A percentile compares a stretch with the other conserved stretches of the same genome.
Evolutionary conservation across 2,797 vertebrate species (phyloP).

Genomic region (Anguilla marmorata): DNA sequence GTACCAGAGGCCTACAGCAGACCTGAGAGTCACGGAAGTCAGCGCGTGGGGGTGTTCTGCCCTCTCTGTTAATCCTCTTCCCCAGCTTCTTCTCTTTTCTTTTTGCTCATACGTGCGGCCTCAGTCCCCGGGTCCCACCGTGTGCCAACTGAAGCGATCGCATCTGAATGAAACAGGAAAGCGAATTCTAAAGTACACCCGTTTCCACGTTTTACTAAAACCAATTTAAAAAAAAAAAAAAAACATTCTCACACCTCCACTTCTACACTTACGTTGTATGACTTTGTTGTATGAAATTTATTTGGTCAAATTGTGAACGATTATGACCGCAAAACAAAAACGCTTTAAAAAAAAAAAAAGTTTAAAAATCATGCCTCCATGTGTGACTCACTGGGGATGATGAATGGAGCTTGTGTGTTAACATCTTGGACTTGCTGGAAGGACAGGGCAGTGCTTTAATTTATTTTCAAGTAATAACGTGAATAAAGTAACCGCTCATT

Average conservation of each 20-base stretch:
- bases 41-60: not conserved
- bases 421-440: too few relatives aligned
- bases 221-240: too few relatives aligned
- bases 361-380: not conserved
- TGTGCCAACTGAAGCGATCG: not conserved
- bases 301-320: not conserved
- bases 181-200: not conserved
- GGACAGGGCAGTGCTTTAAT: not conserved
- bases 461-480: not conserved
- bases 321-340: not conserved
- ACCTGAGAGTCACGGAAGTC: not conserved
- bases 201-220: not conserved
- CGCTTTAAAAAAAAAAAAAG: not conserved
- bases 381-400: not conserved
- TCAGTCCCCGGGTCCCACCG: not conserved
- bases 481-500: not conserved
- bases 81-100: not conserved
- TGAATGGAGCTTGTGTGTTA: not conserved
- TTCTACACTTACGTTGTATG: not conserved
- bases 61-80: not conserved
- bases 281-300: slow-evolving; percentile 1
- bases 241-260: not conserved
- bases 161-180: not conserved
- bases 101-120: not conserved
- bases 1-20: not conserved